phyloP scores from a whole-genome alignment of 2,113 vertebrate genomes.

The Erythrocercus mccallii region DNA sequence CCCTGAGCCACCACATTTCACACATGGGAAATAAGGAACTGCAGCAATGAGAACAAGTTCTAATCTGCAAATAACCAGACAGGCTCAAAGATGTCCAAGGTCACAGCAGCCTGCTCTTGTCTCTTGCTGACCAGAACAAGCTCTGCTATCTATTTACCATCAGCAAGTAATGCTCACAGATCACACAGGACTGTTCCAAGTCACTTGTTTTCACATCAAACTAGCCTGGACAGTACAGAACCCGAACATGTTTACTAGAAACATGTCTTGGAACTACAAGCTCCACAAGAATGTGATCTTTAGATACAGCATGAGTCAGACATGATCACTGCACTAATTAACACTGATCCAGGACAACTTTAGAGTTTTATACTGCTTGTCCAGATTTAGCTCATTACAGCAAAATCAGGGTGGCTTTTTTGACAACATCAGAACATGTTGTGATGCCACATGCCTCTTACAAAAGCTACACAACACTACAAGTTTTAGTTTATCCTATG shows the following conservation, averaged over 20 bases:
- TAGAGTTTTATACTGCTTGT: neutral
- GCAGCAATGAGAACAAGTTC: neutral
- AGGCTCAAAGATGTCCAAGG: neutral
- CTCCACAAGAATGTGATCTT: neutral
- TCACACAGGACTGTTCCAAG: neutral
- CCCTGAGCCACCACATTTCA: neutral
- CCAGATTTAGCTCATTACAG: neutral
- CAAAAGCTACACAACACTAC: neutral
- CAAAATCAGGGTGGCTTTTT: neutral
- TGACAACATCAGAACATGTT: neutral
- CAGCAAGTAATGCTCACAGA: neutral
- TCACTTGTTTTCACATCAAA: slow-evolving; percentile 16
- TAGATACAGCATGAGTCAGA: neutral
- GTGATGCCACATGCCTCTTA: neutral
- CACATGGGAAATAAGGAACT: neutral
- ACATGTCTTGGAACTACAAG: neutral
- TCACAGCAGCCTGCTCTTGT: neutral
- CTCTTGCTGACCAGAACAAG: slow-evolving; percentile 27
- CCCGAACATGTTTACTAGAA: slow-evolving; percentile 22
- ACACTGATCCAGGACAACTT: neutral
- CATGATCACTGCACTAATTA: neutral
- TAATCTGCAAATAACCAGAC: neutral
- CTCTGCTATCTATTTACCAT: slow-evolving; percentile 25
- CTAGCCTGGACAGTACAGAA: neutral
- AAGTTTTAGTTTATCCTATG: neutral